phyloP scores from a whole-genome alignment of 2,113 vertebrate genomes.

The Dendropsophus ebraccatus region DNA sequence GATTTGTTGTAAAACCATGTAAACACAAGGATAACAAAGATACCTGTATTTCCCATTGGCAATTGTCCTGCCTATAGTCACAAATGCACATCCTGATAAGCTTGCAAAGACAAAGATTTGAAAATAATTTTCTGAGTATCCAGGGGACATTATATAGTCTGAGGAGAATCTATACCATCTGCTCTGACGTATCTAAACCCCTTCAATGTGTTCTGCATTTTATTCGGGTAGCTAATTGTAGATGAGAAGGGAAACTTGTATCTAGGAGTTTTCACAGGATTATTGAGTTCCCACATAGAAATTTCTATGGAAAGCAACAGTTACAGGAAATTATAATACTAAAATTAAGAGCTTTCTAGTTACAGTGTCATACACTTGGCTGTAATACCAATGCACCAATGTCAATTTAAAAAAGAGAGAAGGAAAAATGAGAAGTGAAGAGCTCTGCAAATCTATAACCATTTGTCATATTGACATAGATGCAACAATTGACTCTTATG shows the following conservation, averaged over 20 bases:
- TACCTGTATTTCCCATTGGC: background rate
- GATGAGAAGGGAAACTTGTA: background rate
- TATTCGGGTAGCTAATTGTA: slow-evolving; percentile 62
- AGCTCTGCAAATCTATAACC: background rate
- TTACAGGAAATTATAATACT: background rate
- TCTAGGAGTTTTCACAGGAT: background rate
- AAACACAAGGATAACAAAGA: background rate
- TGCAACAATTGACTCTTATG: too few species aligned
- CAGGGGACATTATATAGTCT: slow-evolving; percentile 61
- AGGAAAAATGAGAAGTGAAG: background rate
- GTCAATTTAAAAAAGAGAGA: too few species aligned
- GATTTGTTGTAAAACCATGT: background rate
- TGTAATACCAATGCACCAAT: too few species aligned
- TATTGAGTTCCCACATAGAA: background rate
- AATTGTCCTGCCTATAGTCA: background rate
- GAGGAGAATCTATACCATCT: slow-evolving; percentile 65
- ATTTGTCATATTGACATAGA: background rate
- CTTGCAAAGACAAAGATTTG: background rate
- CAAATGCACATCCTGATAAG: background rate
- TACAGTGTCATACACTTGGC: too few species aligned
- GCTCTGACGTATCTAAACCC: slow-evolving; percentile 64
- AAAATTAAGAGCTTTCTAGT: too few species aligned
- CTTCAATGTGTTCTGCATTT: slow-evolving; percentile 54
- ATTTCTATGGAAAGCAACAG: background rate
- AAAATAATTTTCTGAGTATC: slow-evolving; percentile 28